Evolutionary conservation across 2,888 invertebrate genomes (phyloP), one percentile per base, ranked within the genome.

Genomic region (Parascotia fuliginaria): DNA sequence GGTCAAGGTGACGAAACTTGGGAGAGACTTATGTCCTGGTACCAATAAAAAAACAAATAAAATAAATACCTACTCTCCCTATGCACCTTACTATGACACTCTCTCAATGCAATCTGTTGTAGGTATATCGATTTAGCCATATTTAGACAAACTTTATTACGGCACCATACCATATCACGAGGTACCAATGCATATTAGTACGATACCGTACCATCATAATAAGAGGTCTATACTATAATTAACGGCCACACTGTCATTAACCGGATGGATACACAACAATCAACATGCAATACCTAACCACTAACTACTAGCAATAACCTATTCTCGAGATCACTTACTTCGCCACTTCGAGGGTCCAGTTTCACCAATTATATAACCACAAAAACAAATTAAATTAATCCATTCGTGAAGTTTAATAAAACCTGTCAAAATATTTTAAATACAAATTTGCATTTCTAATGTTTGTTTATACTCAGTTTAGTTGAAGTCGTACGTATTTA

Each of bases 211-310:
- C n/a, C n/a, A n/a, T n/a, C n/a, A n/a, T n/a, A n/a, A n/a, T n/a
- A n/a, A n/a, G n/a, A n/a, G n/a, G n/a, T n/a, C n/a, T n/a, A n/a
- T 78, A 79, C 82, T 74, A 76, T 77, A 74, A 71, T 72, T 77
- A 75, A 79, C 81, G 79, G 82, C 73, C 19, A 7, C 24, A 7
- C 6, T 19, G 73, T 73, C 74, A 74, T 71, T 75, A 70, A 77
- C 63, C 59, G 28, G 44, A 46, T 55, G 59, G 66, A 54, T 15
- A 38, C 49, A 39, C 55, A 52, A 38, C 52, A 42, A 58, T 47
- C 51, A 57, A 55, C 63, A 61, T 63, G 53, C 57, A 41, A 66
- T 53, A 40, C 36, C 14, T 38, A 42, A 42, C 14, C 52, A 27
- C 32, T 46, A 24, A 24, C 24, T 24, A 6, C 3, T 24, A 1